These are phyloP conservation scores for Muricea muricata DNA, from an alignment of 92 coral and sea anemone species.

Conservation along the genomic window DNA sequence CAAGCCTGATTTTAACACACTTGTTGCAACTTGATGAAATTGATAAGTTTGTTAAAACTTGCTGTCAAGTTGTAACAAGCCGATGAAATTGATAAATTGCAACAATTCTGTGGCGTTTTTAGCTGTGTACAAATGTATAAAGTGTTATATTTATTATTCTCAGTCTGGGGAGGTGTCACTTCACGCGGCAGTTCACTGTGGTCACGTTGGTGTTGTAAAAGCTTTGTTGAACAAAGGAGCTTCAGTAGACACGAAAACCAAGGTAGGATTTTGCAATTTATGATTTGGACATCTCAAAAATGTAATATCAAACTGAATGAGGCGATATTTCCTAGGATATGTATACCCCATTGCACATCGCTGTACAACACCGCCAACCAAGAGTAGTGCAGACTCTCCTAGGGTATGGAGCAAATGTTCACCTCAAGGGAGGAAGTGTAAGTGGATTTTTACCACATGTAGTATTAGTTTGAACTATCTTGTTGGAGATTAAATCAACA, in stretches of 20 bases:
- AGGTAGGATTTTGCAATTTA: too few species aligned
- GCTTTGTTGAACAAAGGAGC: constrained; percentile 93
- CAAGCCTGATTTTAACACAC: too few species aligned
- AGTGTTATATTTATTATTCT: too few species aligned
- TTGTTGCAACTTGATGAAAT: too few species aligned
- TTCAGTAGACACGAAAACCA: constrained; percentile 92
- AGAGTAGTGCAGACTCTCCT: constrained; percentile 88
- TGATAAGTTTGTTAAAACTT: too few species aligned
- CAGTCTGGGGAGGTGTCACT: constrained; percentile 99
- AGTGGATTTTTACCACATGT: background rate
- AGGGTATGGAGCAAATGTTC: constrained; percentile 97
- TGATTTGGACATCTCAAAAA: too few species aligned
- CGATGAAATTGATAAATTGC: too few species aligned
- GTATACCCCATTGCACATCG: constrained; percentile 90
- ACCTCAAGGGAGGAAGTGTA: constrained; percentile 96
- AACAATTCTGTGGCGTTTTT: too few species aligned
- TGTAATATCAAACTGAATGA: background rate
- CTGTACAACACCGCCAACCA: constrained; percentile 92
- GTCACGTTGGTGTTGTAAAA: constrained; percentile 93
- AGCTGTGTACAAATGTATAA: too few species aligned
- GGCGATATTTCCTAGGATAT: constrained; percentile 67
- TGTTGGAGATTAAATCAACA: too few species aligned
- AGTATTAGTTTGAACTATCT: too few species aligned
- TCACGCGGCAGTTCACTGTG: constrained; percentile 93
- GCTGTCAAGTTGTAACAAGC: too few species aligned